A percentile compares a stretch with the other conserved stretches of the same genome.
Evolutionary conservation across 1,140 invertebrate species (phyloP).

Genomic region (Rhyacophila brunnea): DNA sequence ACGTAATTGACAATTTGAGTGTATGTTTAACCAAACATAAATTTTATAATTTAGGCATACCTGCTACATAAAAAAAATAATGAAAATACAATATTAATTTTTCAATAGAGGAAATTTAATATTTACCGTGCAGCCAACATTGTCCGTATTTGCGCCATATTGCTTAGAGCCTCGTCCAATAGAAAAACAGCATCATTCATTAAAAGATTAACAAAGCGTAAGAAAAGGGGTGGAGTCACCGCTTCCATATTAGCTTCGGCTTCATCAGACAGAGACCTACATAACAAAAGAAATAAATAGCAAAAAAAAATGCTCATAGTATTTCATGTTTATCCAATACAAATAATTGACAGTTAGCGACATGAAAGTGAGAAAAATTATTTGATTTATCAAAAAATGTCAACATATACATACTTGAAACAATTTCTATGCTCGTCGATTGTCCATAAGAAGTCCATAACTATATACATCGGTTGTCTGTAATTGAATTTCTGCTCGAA

Average conservation of each 20-base stretch:
- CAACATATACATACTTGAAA: slow-evolving; percentile 64
- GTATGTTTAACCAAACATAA: no score
- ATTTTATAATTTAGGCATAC: no score
- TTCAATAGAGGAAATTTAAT: neutral
- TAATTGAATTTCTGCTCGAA: slow-evolving; percentile 99
- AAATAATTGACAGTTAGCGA: neutral
- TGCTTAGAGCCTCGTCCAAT: slow-evolving; percentile 84
- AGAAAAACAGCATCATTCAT: slow-evolving; percentile 96
- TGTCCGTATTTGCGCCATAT: slow-evolving; percentile 79
- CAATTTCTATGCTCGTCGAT: slow-evolving; percentile 70
- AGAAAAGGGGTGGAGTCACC: slow-evolving; percentile 84
- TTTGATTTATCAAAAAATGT: slow-evolving; percentile 6
- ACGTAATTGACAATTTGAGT: no score
- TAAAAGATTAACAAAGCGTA: slow-evolving; percentile 90
- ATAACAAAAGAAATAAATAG: slow-evolving; percentile 34
- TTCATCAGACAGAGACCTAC: slow-evolving; percentile 69
- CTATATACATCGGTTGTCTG: slow-evolving; percentile 89
- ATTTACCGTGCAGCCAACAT: slow-evolving; percentile 68
- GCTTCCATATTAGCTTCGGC: slow-evolving; percentile 89
- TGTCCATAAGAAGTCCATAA: slow-evolving; percentile 91
- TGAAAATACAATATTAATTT: neutral
- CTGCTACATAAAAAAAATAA: no score
- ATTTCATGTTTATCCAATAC: neutral
- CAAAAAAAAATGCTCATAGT: slow-evolving; percentile 1
- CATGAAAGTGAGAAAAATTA: slow-evolving; percentile 4